Evolutionary conservation across 1,140 invertebrate species (phyloP).

Genomic region (Meloidogyne exigua): DNA sequence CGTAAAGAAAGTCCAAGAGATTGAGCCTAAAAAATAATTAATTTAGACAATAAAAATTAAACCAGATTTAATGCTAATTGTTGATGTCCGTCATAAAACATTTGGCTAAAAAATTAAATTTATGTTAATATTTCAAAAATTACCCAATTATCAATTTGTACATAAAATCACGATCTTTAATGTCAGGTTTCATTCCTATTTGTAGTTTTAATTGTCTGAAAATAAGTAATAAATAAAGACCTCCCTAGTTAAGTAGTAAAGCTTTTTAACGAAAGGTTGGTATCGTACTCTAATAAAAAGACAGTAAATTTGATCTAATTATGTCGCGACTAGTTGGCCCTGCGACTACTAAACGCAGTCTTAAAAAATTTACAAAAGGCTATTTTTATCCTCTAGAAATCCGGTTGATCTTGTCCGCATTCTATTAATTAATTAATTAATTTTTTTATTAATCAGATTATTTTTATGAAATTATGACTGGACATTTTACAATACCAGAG

Average conservation of each 20-base stretch:
- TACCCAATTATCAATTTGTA: conserved; percentile 62
- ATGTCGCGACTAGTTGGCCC: too few species aligned
- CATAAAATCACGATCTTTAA: conserved; percentile 63
- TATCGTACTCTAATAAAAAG: too few species aligned
- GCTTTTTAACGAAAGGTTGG: too few species aligned
- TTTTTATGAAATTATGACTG: neutral
- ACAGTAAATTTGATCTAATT: too few species aligned
- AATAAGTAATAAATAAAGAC: too few species aligned
- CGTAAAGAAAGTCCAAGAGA: conserved; percentile 75
- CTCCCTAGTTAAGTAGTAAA: too few species aligned
- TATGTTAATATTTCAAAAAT: conserved; percentile 34
- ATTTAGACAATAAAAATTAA: neutral
- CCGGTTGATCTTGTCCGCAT: too few species aligned
- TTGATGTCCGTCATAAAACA: conserved; percentile 82
- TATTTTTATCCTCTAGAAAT: too few species aligned
- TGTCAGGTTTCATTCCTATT: conserved; percentile 39
- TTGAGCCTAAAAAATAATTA: conserved; percentile 60
- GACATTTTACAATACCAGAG: neutral
- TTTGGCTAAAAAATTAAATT: conserved; percentile 69
- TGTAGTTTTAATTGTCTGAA: neutral
- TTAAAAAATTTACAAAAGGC: too few species aligned
- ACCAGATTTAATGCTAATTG: conserved; percentile 78
- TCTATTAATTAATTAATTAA: too few species aligned
- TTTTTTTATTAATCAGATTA: too few species aligned
- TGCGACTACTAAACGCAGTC: too few species aligned